Conservation (phyloP, 2,113 vertebrate species). For the Scalopus aquaticus region DNA sequence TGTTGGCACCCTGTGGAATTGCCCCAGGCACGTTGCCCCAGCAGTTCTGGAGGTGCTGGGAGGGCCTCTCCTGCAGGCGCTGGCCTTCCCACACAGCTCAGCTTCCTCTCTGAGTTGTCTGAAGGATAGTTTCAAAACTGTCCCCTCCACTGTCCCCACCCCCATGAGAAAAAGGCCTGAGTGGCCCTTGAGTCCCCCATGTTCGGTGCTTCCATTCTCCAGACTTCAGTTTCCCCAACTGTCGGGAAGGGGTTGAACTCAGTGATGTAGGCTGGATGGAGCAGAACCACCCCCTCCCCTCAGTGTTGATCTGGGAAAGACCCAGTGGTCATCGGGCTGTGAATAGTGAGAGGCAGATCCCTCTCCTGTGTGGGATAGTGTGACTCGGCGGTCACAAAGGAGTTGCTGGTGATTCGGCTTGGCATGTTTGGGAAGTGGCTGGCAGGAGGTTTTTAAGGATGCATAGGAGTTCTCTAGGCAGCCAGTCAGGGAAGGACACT, state of each 20-base stretch:
- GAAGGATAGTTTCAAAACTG: neutral
- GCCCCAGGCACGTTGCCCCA: neutral
- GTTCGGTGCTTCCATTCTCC: rapidly evolving
- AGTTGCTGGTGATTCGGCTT: neutral
- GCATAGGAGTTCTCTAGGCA: constrained; percentile 31
- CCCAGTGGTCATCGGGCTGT: neutral
- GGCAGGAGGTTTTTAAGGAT: constrained; percentile 32
- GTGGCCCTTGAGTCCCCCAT: neutral
- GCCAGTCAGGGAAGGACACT: neutral
- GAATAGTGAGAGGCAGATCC: too few relatives aligned
- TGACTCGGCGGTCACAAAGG: neutral
- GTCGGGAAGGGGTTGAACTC: neutral
- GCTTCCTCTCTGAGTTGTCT: neutral
- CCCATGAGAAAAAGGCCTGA: neutral
- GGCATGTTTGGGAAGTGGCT: neutral
- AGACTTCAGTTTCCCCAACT: neutral
- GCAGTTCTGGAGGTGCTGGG: neutral
- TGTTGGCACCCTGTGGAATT: neutral
- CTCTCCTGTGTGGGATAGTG: too few relatives aligned
- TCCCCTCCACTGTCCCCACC: too few relatives aligned
- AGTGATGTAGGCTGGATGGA: too few relatives aligned
- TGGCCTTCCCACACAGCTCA: neutral
- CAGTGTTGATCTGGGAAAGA: neutral
- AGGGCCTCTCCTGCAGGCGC: too few relatives aligned
- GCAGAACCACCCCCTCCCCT: too few relatives aligned